Base-by-base conservation (phyloP, 35 echinoderm and acorn worm species). In the Heliocidaris erythrogramma region DNA sequence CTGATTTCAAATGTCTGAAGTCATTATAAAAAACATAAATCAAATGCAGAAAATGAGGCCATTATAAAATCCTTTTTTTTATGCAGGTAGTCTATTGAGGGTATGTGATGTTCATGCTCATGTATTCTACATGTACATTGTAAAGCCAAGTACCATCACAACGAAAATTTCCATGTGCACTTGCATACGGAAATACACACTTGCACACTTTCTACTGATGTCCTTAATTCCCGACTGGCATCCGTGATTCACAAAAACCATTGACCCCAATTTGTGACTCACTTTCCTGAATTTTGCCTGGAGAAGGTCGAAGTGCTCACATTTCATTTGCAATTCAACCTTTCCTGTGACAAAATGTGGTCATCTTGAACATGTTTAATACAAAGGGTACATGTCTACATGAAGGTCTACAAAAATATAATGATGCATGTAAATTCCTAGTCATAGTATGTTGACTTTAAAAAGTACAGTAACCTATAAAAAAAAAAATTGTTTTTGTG, bases 231-330 rank as follows among this genome's bases (percentile, higher is more conserved):
- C 6, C 17, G 60, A 69, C 60, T 69, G 65, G 27, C 65, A 78
- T 78, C 65, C 65, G 65, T 78, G 65, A 78, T 78, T 78, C 65
- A 78, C 27, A n/a, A 78, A 78, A 78, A 78, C 65, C 65, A 78
- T 78, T 78, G 65, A 78, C 21, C 65, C 65, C 65, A 78, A 78
- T 78, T 78, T 78, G 65, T 78, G 65, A 78, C 65, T 78, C 65
- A 78, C 65, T 78, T 29, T 78, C 65, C 65, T 78, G 65, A 21
- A 78, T 78, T 78, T 78, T 78, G 65, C 65, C 27, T 21, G 5
- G 21, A 78, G 65, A 78, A 78, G 65, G 65, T 78, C 18, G 65
- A 5, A 78, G 21, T 78, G 65, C 65, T 78, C 65, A 78, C 5
- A 5, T 78, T 78, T 78, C 18, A 78, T 78, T n/a, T 78, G 65